These are phyloP conservation scores for Enteromius radiatus DNA, from an alignment of 2,797 vertebrate genomes.

Conservation along the genomic window DNA sequence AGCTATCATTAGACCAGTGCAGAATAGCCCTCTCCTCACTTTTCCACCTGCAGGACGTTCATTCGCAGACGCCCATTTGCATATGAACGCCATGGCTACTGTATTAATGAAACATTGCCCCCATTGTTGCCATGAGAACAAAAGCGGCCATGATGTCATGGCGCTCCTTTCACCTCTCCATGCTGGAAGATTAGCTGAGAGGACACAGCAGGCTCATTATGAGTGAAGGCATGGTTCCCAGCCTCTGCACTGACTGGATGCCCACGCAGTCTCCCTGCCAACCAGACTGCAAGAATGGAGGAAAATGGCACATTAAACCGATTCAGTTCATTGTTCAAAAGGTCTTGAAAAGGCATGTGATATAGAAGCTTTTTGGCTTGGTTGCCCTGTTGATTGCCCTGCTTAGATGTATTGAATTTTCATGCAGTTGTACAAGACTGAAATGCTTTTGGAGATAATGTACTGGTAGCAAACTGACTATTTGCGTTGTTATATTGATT, in stretches of 20 bases:
- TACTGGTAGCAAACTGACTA: background rate
- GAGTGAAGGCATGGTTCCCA: conserved; percentile 38
- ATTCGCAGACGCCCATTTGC: conserved; percentile 62
- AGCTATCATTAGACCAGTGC: conserved; percentile 21
- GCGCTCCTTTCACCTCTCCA: conserved; percentile 18
- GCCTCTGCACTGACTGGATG: conserved; percentile 28
- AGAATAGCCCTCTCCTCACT: conserved; percentile 9
- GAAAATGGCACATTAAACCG: conserved; percentile 7
- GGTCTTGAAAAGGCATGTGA: conserved; percentile 8
- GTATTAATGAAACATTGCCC: conserved; percentile 64
- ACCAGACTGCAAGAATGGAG: background rate
- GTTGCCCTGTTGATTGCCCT: background rate
- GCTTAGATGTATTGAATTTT: background rate
- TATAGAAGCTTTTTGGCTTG: background rate
- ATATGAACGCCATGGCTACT: conserved; percentile 59
- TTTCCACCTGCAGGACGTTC: conserved; percentile 43
- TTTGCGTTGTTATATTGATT: background rate
- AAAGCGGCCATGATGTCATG: conserved; percentile 63
- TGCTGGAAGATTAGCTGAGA: conserved; percentile 29
- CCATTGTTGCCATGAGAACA: conserved; percentile 65
- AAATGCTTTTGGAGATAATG: background rate
- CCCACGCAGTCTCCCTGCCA: conserved; percentile 34
- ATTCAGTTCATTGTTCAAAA: background rate
- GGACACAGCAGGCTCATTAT: conserved; percentile 39
- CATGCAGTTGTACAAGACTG: background rate